Percentiles rank a stretch among this genome's conserved stretches.
These are phyloP conservation scores for Sinocyclocheilus maitianheensis DNA, from an alignment of 2,113 vertebrate species.

Conservation along the genomic window DNA sequence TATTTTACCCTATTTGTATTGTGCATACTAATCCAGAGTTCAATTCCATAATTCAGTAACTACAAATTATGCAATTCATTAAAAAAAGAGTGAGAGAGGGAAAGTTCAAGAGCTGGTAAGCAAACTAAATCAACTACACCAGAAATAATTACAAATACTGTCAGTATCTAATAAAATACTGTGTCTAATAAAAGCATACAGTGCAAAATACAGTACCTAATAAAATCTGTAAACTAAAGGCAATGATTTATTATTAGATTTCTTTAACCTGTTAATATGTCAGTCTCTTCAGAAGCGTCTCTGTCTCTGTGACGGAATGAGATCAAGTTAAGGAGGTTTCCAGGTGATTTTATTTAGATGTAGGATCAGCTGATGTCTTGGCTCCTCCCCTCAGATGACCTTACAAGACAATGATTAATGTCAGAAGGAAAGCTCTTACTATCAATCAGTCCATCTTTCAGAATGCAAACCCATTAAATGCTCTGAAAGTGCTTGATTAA, in stretches of 20 bases:
- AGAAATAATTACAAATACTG: neutral
- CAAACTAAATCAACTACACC: neutral
- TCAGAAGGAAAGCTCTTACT: neutral
- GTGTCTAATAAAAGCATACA: too few species aligned
- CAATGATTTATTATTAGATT: neutral
- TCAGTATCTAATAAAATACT: neutral
- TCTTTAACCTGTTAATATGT: neutral
- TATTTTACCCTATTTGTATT: neutral
- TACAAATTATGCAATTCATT: neutral
- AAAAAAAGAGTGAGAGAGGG: neutral
- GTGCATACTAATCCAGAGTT: neutral
- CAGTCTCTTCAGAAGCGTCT: neutral
- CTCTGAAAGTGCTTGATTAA: neutral
- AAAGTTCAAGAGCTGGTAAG: too few species aligned
- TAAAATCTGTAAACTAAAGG: too few species aligned
- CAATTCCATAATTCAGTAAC: neutral
- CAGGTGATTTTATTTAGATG: neutral
- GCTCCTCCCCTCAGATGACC: neutral
- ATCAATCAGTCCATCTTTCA: neutral
- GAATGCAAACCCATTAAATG: neutral
- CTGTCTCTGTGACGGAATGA: neutral
- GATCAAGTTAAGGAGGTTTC: neutral
- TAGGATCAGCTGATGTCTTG: neutral
- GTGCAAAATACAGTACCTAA: too few species aligned
- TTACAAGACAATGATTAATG: neutral